Evolutionary conservation across 2,113 vertebrate species (phyloP), one percentile per base, ranked within the genome.

Genomic region (Paratilapia polleni): DNA sequence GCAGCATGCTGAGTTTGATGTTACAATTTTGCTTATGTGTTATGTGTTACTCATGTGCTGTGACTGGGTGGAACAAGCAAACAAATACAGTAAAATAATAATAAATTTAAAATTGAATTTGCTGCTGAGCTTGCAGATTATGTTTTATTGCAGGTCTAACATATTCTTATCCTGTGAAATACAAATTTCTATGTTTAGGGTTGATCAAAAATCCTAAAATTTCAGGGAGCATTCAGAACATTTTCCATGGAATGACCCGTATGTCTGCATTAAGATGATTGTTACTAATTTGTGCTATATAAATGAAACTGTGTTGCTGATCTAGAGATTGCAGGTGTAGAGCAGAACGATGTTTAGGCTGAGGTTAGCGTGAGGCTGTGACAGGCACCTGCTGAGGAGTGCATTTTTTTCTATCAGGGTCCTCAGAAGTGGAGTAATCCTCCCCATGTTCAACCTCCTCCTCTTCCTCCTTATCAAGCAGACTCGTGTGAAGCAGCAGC

Each of bases 401-500:
- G 58, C 22, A 17, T 56, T 8, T 14, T 78, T 58, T 11, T 15
- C 19, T 66, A 0, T 2, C 1, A 1, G 12, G 6, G 49, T 70
- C 57, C 62, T 82, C 66, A 68, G 60, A 77, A 78, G 36, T 3
- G 15, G 15, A 60, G 34, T 6, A n/a, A 38, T 12, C 5, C 17
- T 38, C n/a, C 59, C n/a, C 6, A 7, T 4, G 52, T 0, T 0
- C 1, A 2, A 5, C 1, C 4, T 2, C 43, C 20, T 28, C 49
- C 43, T 62, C 61, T 10, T 14, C 14, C 70, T 76, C 41, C 38
- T 78, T 3, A 63, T 79, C 83, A 56, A 49, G 63, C 70, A 77
- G 59, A 43, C 12, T 47, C 1, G 19, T 70, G 56, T 34, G 88
- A 66, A 78, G 87, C 84, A 83, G 88, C 78, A 61, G 75, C 81